These are phyloP conservation scores for Panagrolaimus sp. DNA, from an alignment of 1,140 invertebrate species.

Conservation along the genomic window DNA sequence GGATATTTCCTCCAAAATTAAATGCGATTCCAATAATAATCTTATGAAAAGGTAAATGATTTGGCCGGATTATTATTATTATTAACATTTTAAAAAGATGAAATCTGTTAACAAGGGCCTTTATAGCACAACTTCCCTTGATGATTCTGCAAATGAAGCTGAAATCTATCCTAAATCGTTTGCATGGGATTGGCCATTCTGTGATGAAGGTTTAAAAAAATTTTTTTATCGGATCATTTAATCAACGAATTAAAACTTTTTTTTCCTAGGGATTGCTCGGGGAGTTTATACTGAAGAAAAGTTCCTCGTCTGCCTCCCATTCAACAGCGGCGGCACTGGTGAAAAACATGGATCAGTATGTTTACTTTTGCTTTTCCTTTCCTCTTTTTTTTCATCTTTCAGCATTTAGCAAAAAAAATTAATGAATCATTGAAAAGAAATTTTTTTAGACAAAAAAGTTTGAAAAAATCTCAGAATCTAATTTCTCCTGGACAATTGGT, in stretches of 20 bases:
- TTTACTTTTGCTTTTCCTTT: no score
- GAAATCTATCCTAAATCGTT: conserved; percentile 35
- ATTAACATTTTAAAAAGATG: no score
- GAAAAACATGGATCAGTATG: conserved; percentile 46
- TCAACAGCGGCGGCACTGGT: conserved; percentile 46
- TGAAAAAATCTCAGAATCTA: conserved; percentile 47
- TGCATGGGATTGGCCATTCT: conserved; percentile 49
- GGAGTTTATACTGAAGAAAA: conserved; percentile 47
- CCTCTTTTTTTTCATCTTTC: no score
- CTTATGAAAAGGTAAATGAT: conserved; percentile 13
- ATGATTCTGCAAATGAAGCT: background rate
- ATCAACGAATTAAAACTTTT: background rate
- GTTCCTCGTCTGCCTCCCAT: conserved; percentile 48
- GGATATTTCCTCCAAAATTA: background rate
- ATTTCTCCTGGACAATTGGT: conserved; percentile 51
- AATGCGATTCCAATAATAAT: conserved; percentile 16
- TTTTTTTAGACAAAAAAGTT: conserved; percentile 50
- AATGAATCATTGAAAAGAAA: background rate
- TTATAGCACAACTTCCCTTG: background rate
- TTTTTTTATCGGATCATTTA: background rate
- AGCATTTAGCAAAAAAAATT: no score
- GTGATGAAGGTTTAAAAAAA: conserved; percentile 36
- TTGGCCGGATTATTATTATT: background rate
- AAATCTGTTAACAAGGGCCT: background rate
- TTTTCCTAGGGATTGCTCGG: conserved; percentile 41